These are phyloP conservation scores for Matsumurasca onukii DNA, from an alignment of 1,140 invertebrate species.

Conservation along the genomic window DNA sequence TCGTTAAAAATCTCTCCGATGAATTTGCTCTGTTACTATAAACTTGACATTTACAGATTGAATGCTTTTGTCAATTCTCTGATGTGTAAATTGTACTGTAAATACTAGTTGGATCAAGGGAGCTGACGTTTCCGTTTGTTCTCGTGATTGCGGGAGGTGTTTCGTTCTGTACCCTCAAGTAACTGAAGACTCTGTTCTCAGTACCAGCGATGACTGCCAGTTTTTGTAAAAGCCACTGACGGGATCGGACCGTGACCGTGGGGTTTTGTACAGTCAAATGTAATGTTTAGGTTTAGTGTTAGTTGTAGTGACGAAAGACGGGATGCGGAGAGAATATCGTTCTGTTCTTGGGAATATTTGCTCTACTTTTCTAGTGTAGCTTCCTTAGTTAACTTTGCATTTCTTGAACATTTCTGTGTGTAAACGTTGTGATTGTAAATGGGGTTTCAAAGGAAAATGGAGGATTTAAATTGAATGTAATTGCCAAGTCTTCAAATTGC, in stretches of 20 bases:
- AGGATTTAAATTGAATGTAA: too few relatives aligned
- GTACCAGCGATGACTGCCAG: slow-evolving; percentile 35
- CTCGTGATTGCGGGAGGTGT: slow-evolving; percentile 21
- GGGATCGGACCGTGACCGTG: slow-evolving; percentile 19
- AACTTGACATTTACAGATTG: too few relatives aligned
- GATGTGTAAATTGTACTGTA: too few relatives aligned
- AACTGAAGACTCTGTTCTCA: slow-evolving; percentile 28
- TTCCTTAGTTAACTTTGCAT: neutral
- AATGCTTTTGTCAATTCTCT: too few relatives aligned
- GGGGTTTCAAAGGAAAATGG: too few relatives aligned
- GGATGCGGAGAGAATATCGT: slow-evolving; percentile 9
- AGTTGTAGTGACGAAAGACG: neutral
- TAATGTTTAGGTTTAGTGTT: slow-evolving; percentile 33
- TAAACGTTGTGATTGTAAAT: too few relatives aligned
- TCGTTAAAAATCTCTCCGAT: too few relatives aligned
- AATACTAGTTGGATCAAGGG: slow-evolving; percentile 30
- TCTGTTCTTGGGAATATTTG: slow-evolving; percentile 21
- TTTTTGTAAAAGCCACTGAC: slow-evolving; percentile 36
- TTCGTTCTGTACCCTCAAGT: slow-evolving; percentile 26
- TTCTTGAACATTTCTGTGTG: neutral
- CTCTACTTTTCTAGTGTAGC: neutral
- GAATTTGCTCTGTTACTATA: too few relatives aligned
- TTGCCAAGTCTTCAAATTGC: too few relatives aligned
- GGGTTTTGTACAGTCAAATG: slow-evolving; percentile 30
- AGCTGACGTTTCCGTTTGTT: slow-evolving; percentile 32